A percentile compares a stretch with the other conserved stretches of the same genome.
These are phyloP conservation scores for Apostichopus leukothele DNA, from an alignment of 53 echinoderm and acorn worm genomes.

Conservation along the genomic window DNA sequence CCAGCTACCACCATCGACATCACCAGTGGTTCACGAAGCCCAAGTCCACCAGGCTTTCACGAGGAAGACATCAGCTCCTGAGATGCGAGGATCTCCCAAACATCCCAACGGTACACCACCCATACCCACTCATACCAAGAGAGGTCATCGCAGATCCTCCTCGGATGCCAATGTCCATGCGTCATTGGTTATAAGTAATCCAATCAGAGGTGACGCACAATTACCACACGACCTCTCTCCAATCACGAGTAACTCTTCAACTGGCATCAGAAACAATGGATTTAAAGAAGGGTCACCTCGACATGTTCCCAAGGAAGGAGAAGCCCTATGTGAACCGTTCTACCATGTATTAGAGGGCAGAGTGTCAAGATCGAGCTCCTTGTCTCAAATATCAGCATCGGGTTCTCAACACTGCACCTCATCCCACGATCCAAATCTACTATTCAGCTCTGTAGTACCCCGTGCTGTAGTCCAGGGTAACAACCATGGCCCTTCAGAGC, in stretches of 20 bases:
- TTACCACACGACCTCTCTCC: conserved; percentile 29
- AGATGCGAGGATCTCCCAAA: conserved; percentile 30
- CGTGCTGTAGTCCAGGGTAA: not conserved
- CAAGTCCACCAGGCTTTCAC: conserved; percentile 54
- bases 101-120: conserved; percentile 9
- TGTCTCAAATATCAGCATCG: conserved; percentile 44
- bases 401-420: conserved; percentile 45
- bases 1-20: conserved; percentile 67
- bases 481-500: conserved; percentile 17
- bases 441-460: conserved; percentile 1
- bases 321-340: conserved; percentile 25
- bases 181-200: conserved; percentile 49
- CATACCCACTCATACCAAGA: conserved; percentile 49
- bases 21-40: conserved; percentile 65
- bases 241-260: conserved; percentile 15
- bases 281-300: conserved; percentile 31
- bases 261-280: conserved; percentile 39
- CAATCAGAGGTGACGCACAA: not conserved
- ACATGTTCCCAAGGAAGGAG: conserved; percentile 14
- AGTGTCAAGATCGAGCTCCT: conserved; percentile 41
- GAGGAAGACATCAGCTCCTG: conserved; percentile 46
- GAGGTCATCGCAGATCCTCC: conserved; percentile 46
- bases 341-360: conserved; percentile 42
- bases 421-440: conserved; percentile 50
- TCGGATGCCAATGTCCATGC: conserved; percentile 46